These are phyloP conservation scores for Sebastes cheni DNA, from an alignment of 2,797 vertebrate genomes.

Conservation along the genomic window DNA sequence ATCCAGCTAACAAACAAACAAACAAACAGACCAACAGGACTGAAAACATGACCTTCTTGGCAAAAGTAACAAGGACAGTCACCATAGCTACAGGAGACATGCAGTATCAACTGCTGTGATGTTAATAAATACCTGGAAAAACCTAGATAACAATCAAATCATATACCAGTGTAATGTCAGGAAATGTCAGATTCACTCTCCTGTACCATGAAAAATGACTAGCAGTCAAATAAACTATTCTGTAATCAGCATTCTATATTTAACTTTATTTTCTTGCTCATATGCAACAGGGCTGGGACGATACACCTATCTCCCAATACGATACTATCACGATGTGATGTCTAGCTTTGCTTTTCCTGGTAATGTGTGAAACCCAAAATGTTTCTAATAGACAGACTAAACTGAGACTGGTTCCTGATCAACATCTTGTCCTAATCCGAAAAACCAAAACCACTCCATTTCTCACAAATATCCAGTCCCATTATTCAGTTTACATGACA, in stretches of 20 bases:
- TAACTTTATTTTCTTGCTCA: background rate
- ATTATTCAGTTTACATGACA: conserved; percentile 5
- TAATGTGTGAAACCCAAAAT: too few relatives aligned
- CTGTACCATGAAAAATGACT: background rate
- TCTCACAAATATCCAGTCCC: background rate
- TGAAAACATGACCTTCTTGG: background rate
- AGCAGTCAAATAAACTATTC: background rate
- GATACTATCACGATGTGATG: background rate
- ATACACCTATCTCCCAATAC: too few relatives aligned
- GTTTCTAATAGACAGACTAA: background rate
- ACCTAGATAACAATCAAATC: background rate
- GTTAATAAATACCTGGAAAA: background rate
- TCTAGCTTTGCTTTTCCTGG: too few relatives aligned
- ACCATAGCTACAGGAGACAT: background rate
- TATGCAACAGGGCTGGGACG: too few relatives aligned
- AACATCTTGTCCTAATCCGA: background rate
- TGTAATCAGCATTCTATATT: background rate
- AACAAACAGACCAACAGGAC: background rate
- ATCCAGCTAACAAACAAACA: background rate
- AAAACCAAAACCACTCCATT: background rate
- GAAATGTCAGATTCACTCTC: background rate
- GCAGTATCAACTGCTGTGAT: background rate
- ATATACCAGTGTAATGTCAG: background rate
- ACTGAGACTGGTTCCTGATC: background rate
- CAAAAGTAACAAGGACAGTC: background rate